Evolutionary conservation across 2,888 invertebrate species (phyloP), one percentile per base, ranked within the genome.

Genomic region (Agrochola litura): DNA sequence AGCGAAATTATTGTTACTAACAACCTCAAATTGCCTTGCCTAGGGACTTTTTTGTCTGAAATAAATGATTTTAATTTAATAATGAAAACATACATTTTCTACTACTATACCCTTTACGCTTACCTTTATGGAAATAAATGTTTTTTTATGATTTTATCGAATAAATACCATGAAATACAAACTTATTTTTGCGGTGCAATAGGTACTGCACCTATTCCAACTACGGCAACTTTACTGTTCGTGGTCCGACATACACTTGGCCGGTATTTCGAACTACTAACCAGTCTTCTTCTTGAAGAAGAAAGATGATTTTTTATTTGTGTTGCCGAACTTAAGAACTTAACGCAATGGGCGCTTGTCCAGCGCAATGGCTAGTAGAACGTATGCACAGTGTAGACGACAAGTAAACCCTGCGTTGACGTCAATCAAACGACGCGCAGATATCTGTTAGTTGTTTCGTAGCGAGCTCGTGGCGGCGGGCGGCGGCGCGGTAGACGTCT

Each of bases 341-440:
- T 37, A 16, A 19, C 56, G 19, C 12, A n/a, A 41, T 30, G 46
- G 6, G n/a, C 4, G 9, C 16, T 61, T 52, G 16, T 52, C 5
- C 10, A 52, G n/a, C 49, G 5, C 16, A 61, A 43, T 60, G 60
- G 41, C 12, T 76, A 61, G 22, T 19, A 16, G 5, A 22, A 49
- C 22, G 37, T 49, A 66, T 49, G 30, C 22, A 46, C 22, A 37
- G 46, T 12, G 22, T 46, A 65, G n/a, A 25, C 43, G 30, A 76
- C 30, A 63, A 30, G 43, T 54, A 43, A 52, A 76, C 3, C 43
- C 63, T 63, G 30, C 43, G 19, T 61, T 76, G 43, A 43, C n/a
- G 30, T 46, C 43, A 30, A 43, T 19, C 19, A 43, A 25, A 22
- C 19, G 14, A 66, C 19, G 37, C 14, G 2, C n/a, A 25, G 9